phyloP scores from a whole-genome alignment of 2,113 vertebrate species.

The Gymnorhina tibicen region DNA sequence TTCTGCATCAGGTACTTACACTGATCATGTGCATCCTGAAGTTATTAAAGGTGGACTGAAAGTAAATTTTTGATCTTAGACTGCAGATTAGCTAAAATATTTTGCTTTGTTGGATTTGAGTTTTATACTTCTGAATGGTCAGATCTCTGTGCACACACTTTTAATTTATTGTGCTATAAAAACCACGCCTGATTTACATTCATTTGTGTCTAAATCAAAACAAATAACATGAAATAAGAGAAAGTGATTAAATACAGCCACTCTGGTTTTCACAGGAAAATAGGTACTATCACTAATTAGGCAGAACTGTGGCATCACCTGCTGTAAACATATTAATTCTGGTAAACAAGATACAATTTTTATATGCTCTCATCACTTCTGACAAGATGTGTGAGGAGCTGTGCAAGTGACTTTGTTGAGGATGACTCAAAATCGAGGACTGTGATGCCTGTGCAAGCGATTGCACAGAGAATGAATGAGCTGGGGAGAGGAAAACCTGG shows the following conservation, averaged over 20 bases:
- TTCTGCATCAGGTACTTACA: not conserved
- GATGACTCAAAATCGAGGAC: not conserved
- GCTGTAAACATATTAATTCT: not conserved
- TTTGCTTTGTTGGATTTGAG: not conserved
- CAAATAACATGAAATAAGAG: not conserved
- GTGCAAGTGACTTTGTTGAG: not conserved
- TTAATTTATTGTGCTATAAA: not conserved
- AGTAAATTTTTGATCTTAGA: not conserved
- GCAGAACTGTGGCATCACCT: not conserved
- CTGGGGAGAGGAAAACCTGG: not conserved
- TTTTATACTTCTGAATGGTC: not conserved
- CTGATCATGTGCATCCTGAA: not conserved
- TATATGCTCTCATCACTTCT: not conserved
- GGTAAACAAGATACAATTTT: not conserved
- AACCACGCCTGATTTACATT: not conserved
- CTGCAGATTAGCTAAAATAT: not conserved
- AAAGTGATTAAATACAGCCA: not conserved
- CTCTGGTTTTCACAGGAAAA: not conserved
- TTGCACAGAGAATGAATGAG: not conserved
- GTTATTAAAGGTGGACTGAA: not conserved
- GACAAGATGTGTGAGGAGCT: not conserved
- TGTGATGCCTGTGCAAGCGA: not conserved
- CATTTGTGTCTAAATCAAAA: not conserved
- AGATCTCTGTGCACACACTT: not conserved
- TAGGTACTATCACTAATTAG: not conserved